Conservation (phyloP, 2,888 invertebrate genomes). For the Thereva unica region DNA sequence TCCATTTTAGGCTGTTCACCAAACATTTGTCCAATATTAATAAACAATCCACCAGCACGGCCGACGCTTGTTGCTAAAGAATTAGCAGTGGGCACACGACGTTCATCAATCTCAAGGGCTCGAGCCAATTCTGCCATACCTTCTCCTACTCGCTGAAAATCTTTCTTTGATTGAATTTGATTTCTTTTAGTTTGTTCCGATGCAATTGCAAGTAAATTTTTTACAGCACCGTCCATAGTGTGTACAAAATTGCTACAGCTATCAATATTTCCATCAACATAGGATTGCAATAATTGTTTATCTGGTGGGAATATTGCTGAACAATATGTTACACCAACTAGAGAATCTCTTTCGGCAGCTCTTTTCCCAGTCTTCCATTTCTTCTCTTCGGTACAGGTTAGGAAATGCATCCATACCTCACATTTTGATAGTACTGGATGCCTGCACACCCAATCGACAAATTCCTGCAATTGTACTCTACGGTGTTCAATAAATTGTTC, state of each 20-base stretch:
- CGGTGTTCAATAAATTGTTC: slow-evolving; percentile 96
- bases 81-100: slow-evolving; percentile 65
- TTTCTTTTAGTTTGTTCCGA: slow-evolving; percentile 86
- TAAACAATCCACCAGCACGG: slow-evolving; percentile 85
- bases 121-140: slow-evolving; percentile 83
- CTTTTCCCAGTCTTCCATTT: slow-evolving; percentile 97
- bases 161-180: slow-evolving; percentile 68
- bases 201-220: slow-evolving; percentile 78
- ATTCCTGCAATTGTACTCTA: slow-evolving; percentile 90
- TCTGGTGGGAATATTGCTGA: slow-evolving; percentile 85
- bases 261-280: slow-evolving; percentile 82
- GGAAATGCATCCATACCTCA: slow-evolving; percentile 95
- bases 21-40: slow-evolving; percentile 84
- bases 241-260: slow-evolving; percentile 80
- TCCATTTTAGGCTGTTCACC: slow-evolving; percentile 89
- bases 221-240: slow-evolving; percentile 85
- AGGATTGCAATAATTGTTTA: slow-evolving; percentile 71
- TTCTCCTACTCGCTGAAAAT: slow-evolving; percentile 88
- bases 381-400: slow-evolving; percentile 96
- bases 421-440: slow-evolving; percentile 92
- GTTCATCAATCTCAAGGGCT: slow-evolving; percentile 79
- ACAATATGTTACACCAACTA: slow-evolving; percentile 89
- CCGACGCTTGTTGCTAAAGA: slow-evolving; percentile 79
- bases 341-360: slow-evolving; percentile 91
- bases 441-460: slow-evolving; percentile 94